Base-by-base conservation (phyloP, 2,113 vertebrate genomes). In the Bolborhynchus lineola region DNA sequence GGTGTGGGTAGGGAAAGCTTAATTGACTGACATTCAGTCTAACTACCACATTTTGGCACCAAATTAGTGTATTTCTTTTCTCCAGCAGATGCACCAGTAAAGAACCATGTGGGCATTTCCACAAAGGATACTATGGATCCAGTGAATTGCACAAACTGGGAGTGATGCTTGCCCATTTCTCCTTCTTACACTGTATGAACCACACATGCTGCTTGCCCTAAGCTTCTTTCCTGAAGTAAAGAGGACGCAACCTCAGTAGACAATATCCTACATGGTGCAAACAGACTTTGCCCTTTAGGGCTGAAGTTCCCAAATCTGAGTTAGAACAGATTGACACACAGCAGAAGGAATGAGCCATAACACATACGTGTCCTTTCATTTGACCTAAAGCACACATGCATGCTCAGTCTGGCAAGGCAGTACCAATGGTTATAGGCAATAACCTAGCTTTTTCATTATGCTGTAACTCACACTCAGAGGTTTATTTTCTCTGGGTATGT, bases 291-390 rank as follows among this genome's bases (percentile, higher is more conserved):
- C 11, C 74, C 31, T 8, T 0, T 74, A 9, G 3, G 13, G 2
- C 24, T 70, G 14, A 49, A 67, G 1, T 53, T 63, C 7, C 5
- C 6, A 4, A n/a, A 59, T 11, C 0, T 52, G 16, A 47, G 10
- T 67, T 24, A 49, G 18, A 65, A 39, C 5, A 80, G 39, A 72
- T 41, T 67, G 53, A 47, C 4, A 14, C 3, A 15, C 13, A 65
- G 24, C 23, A 77, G 41, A 25, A 70, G 10, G 13, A 83, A 62
- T 41, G 14, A 46, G 13, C 69, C 2, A 24, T 29, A 19, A 42
- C 8, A 25, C 1, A 1, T 7, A 37, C 1, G 2, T 76, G 47
- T 23, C 1, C 6, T 50, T 68, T 53, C 2, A 1, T 70, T 13
- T 72, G 39, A 46, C 28, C 33, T 57, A 42, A 85, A 76, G 17